Evolutionary conservation across 2,113 vertebrate species (phyloP), one percentile per base, ranked within the genome.

Genomic region (Suricata suricatta): DNA sequence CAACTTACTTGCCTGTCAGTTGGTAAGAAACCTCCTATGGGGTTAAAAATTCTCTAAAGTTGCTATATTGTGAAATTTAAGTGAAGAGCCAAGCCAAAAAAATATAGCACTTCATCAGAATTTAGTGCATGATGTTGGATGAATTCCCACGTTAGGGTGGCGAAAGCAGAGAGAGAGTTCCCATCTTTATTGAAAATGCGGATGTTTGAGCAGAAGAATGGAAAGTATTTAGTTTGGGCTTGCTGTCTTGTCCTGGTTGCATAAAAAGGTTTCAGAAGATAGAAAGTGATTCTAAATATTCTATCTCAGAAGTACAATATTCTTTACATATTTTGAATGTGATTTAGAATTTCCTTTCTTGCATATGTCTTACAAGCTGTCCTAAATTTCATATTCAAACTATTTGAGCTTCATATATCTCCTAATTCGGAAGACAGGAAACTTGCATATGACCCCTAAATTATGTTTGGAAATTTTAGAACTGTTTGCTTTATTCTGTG

Each of bases 181-280:
- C 44, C 27, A 74, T 82, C 41, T 77, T 92, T 74, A 64, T 35
- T 81, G 76, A 88, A 92, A 93, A 69, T 72, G 29, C 72, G 89
- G 74, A 90, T 47, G 69, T 90, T 95, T 94, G 60, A 90, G 16
- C 33, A 57, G 47, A 92, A 92, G 84, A 83, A 83, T 92, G 47
- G 52, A 82, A 95, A 91, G 81, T 47, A 29, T 57, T 91, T 86
- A 41, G 74, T 81, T 92, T 17, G 63, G 17, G 31, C 11, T 79
- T 79, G 12, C 74, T 86, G 3, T 71, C 77, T 97, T 74, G 85
- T 35, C 7, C 23, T 66, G 21, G 25, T 19, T 81, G 27, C 79
- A 72, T 41, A 60, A 84, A 87, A 72, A 85, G 54, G 27, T 41
- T 89, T 60, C 29, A 66, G 77, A 81, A 82, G 50, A 93, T 31